Evolutionary conservation across 2,888 invertebrate species (phyloP).

Genomic region (Cephus nigrinus): DNA sequence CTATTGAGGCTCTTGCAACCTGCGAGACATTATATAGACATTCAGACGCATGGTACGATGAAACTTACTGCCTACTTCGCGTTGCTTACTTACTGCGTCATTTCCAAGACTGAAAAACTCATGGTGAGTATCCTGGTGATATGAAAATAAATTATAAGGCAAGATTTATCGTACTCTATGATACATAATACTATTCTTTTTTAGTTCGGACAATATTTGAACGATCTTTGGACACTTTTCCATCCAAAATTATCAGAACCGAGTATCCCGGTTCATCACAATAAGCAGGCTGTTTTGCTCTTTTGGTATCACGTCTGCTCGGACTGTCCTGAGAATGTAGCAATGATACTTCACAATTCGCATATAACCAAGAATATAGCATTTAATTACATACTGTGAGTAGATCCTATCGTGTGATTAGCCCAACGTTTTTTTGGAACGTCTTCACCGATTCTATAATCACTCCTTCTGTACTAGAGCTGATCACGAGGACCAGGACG

Average conservation of each 20-base stretch:
- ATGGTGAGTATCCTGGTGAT: conserved; percentile 74
- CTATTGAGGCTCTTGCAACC: conserved; percentile 81
- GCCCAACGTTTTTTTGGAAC: background rate
- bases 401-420: background rate
- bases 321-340: conserved; percentile 94
- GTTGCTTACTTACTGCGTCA: conserved; percentile 90
- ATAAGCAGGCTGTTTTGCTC: conserved; percentile 90
- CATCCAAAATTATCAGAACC: conserved; percentile 95
- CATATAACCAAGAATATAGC: conserved; percentile 94
- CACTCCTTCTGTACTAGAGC: conserved; percentile 72
- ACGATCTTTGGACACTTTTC: conserved; percentile 93
- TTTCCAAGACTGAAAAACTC: conserved; percentile 89
- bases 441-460: background rate
- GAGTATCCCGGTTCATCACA: conserved; percentile 93
- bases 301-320: conserved; percentile 95
- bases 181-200: conserved; percentile 16
- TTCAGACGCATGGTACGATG: conserved; percentile 87
- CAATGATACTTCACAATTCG: conserved; percentile 86
- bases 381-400: conserved; percentile 85
- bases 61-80: conserved; percentile 94
- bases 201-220: conserved; percentile 92
- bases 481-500: conserved; percentile 96
- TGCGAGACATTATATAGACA: conserved; percentile 88
- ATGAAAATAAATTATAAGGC: background rate
- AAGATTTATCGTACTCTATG: background rate